phyloP scores from a whole-genome alignment of 2,797 vertebrate genomes.

The Micropoecilia bifurca region DNA sequence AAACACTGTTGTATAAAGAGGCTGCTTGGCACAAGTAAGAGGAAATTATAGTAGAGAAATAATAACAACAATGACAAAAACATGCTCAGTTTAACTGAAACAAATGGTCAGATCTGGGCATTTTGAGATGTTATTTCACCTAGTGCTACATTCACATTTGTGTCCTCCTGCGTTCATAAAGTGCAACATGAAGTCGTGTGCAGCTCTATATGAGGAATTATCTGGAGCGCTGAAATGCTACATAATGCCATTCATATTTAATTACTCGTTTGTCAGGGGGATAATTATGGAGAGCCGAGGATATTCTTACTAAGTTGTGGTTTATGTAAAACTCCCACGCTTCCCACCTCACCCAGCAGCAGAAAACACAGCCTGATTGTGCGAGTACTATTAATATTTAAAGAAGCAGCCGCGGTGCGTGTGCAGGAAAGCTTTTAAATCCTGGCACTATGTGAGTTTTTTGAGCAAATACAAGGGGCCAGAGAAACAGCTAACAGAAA shows the following conservation, averaged over 20 bases:
- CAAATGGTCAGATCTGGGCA: slow-evolving; percentile 13
- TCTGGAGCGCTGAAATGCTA: slow-evolving; percentile 11
- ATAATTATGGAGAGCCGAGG: slow-evolving; percentile 28
- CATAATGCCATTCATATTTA: slow-evolving; percentile 29
- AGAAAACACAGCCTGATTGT: background rate
- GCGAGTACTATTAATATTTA: slow-evolving; percentile 17
- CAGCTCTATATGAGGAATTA: slow-evolving; percentile 12
- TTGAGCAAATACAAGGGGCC: background rate
- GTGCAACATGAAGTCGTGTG: background rate
- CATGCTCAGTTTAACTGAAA: slow-evolving; percentile 22
- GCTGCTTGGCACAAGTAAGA: slow-evolving; percentile 19
- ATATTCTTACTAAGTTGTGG: slow-evolving; percentile 15
- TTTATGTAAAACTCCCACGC: slow-evolving; percentile 43
- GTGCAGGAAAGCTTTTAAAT: background rate
- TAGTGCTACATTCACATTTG: background rate
- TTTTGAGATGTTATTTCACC: background rate
- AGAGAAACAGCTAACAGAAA: background rate
- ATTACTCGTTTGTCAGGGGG: slow-evolving; percentile 40
- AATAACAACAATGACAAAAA: background rate
- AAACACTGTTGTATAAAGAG: slow-evolving; percentile 28
- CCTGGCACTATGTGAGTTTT: background rate
- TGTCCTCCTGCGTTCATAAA: background rate
- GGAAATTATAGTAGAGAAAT: background rate
- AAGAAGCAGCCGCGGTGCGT: background rate
- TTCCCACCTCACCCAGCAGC: slow-evolving; percentile 12